A percentile compares a stretch with the other conserved stretches of the same genome.
phyloP scores from a whole-genome alignment of 2,888 invertebrate species.

The Caenorhabditis imperialis region DNA sequence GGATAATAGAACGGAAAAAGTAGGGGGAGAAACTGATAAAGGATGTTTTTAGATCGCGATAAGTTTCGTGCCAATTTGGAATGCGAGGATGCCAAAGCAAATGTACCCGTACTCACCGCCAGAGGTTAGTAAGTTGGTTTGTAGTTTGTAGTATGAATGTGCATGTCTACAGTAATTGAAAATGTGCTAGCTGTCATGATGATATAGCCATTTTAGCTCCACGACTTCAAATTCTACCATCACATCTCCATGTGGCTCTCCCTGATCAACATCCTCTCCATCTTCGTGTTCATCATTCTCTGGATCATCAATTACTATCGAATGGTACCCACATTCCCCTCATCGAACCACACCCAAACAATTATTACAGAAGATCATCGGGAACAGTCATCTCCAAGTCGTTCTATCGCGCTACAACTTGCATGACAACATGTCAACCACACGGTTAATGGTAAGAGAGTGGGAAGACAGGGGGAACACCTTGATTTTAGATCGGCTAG shows the following conservation, averaged over 20 bases:
- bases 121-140: constrained; percentile 24
- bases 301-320: constrained; percentile 43
- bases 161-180: too few relatives aligned
- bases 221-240: constrained; percentile 39
- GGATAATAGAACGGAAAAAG: neutral
- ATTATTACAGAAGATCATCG: constrained; percentile 41
- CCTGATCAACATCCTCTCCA: constrained; percentile 23
- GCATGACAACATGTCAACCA: constrained; percentile 51
- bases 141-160: too few relatives aligned
- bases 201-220: constrained; percentile 23
- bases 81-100: constrained; percentile 41
- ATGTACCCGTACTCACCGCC: constrained; percentile 50
- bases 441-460: constrained; percentile 43
- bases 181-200: too few relatives aligned
- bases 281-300: constrained; percentile 37
- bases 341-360: constrained; percentile 6
- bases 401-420: constrained; percentile 44
- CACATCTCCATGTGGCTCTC: constrained; percentile 30
- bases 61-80: constrained; percentile 42
- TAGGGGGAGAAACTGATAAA: neutral
- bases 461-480: constrained; percentile 16
- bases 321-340: constrained; percentile 11
- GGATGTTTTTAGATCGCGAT: constrained; percentile 28
- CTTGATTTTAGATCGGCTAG: constrained; percentile 38
- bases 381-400: constrained; percentile 46